Evolutionary conservation across 2,797 vertebrate species (phyloP), one percentile per base, ranked within the genome.

Genomic region (Argya squamiceps): DNA sequence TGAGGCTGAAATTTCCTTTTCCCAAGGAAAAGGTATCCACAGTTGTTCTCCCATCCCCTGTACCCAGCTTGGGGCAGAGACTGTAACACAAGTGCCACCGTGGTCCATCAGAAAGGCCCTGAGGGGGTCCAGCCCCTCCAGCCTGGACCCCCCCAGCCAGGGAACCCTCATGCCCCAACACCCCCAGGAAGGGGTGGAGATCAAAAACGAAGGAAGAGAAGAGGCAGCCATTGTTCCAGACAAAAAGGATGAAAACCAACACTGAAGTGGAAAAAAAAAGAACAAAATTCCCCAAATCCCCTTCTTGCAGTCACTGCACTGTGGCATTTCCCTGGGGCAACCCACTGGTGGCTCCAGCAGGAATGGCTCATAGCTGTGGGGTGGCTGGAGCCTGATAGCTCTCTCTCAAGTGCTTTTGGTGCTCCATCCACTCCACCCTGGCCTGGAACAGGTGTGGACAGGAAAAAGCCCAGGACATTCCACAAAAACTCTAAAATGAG

Each of bases 61-160:
- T 10, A 39, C 15, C 39, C 50, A 39, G 17, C 12, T 22, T 41
- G 12, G 47, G 36, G 30, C 79, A 58, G 34, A 21, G 0, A 3
- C 10, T 16, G 12, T 10, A 26, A 64, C 37, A 37, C 36, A 15
- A 3, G 46, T 23, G 41, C 17, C 55, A 64, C 29, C 10, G 0
- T 0, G 6, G 37, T 29, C 39, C 30, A 8, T 9, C 53, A 64
- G 49, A 65, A 59, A 24, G 0, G 0, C 22, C 21, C 11, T 0
- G 0, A 65, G 52, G 2, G 1, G 30, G 53, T 22, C 47, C 3
- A 5, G 26, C 6, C 56, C 36, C 41, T 10, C 6, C 50, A 49
- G 36, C 17, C 36, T 56, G 49, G 18, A 3, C 10, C 8, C 20
- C 21, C 9, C 18, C 24, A 44, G 8, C 18, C 15, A 8, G 46